A percentile compares a stretch with the other conserved stretches of the same genome.
Conservation (phyloP, 1,140 invertebrate genomes). For the Drosophila repleta region DNA sequence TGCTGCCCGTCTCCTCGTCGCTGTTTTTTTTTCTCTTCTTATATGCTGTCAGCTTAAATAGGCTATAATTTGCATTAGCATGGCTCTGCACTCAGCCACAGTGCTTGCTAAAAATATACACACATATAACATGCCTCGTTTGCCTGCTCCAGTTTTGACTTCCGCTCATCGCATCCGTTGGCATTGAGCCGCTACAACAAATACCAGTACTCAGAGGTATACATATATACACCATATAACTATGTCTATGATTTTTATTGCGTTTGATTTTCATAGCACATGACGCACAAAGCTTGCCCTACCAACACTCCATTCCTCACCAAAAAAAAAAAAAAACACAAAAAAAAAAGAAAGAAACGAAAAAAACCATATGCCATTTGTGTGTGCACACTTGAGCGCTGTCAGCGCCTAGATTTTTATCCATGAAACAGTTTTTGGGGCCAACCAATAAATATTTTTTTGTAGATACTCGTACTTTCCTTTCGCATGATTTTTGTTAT, state of each 20-base stretch:
- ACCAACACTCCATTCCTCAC: not conserved
- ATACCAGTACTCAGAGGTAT: not conserved
- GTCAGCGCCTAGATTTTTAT: constrained; percentile 71
- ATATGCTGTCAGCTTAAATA: constrained; percentile 68
- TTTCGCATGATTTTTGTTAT: constrained; percentile 21
- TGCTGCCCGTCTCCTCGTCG: not conserved
- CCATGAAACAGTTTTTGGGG: constrained; percentile 58
- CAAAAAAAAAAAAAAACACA: not conserved
- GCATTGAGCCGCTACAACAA: constrained; percentile 29
- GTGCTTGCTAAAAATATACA: constrained; percentile 37
- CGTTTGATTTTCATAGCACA: constrained; percentile 76
- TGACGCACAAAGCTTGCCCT: constrained; percentile 58
- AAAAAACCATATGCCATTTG: constrained; percentile 65
- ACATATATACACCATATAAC: constrained; percentile 24
- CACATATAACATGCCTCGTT: constrained; percentile 3
- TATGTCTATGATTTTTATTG: constrained; percentile 68
- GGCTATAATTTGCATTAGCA: constrained; percentile 81
- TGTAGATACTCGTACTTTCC: constrained; percentile 39
- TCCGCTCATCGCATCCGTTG: constrained; percentile 30
- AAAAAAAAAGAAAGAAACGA: constrained; percentile 12
- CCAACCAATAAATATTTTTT: constrained; percentile 55
- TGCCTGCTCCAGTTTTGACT: constrained; percentile 67
- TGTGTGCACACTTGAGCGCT: constrained; percentile 58
- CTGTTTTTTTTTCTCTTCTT: not conserved
- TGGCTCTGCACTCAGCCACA: constrained; percentile 69